Evolutionary conservation across 2,888 invertebrate species (phyloP), one percentile per base, ranked within the genome.

Genomic region (Erannis defoliaria): DNA sequence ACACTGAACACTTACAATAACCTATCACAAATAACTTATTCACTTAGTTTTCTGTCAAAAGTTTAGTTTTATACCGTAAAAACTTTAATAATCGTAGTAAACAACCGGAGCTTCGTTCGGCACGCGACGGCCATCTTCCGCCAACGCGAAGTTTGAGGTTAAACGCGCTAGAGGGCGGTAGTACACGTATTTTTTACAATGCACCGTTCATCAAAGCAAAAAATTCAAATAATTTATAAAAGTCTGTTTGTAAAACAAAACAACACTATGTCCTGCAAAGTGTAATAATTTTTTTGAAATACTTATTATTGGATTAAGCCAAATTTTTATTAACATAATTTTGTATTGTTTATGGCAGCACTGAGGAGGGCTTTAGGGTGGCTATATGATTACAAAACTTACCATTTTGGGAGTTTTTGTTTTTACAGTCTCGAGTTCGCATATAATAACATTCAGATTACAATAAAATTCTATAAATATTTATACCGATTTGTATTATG

Each of bases 111-210:
- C 90, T 78, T 85, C 88, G 84, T 79, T 81, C 89, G 80, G 80
- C 85, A 89, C 88, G 84, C 91, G 91, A 87, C 92, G 90, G 92
- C 92, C 91, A 92, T 92, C 88, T 92, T 92, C 90, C 90, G 90
- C 86, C 86, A 84, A 83, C 84, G 84, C 80, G 78, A 74, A 78
- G 84, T 88, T 90, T 85, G 67, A 85, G 80, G 81, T 84, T 86
- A 78, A 66, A 66, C 67, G 59, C 80, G 75, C 81, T 77, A 91
- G 91, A 88, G 85, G 91, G 86, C 82, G 81, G 71, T 6, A 3
- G 37, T 19, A 26, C 4, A 21, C 3, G 14, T 16, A 26, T 42
- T 23, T 23, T 42, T 0, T 42, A 6, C 6, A 0, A 8, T 21
- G 6, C 12, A 21, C 5, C 19, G 40, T 19, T 46, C 31, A 8